phyloP scores from a whole-genome alignment of 92 coral and sea anemone species.

The Siderastrea radians region DNA sequence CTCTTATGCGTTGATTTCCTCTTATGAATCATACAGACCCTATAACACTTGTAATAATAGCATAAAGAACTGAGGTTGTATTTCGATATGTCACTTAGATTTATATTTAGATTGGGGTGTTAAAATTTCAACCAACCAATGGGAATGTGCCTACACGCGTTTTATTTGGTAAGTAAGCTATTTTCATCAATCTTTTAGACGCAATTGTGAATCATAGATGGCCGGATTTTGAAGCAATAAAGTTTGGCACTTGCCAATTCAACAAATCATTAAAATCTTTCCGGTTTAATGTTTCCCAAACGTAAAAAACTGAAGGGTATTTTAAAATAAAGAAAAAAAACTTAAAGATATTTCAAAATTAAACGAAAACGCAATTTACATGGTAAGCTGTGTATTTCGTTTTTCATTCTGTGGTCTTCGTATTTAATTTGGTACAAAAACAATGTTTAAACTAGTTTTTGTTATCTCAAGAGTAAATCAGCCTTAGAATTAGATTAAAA shows the following conservation, averaged over 20 bases:
- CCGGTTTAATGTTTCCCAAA: background rate
- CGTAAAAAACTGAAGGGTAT: background rate
- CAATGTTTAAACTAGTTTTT: background rate
- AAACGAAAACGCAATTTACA: background rate
- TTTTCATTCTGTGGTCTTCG: background rate
- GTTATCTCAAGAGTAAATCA: background rate
- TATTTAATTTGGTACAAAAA: background rate
- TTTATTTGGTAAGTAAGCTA: background rate
- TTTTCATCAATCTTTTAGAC: background rate
- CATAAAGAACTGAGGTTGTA: background rate
- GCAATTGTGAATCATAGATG: background rate
- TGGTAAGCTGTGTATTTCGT: background rate
- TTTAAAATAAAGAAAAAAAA: background rate
- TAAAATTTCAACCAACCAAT: slow-evolving; percentile 1
- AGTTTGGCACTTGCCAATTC: background rate
- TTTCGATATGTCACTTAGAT: background rate
- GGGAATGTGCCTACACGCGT: background rate
- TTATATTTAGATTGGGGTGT: slow-evolving; percentile 6
- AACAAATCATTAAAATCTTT: background rate
- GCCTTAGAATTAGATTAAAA: background rate
- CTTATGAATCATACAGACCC: background rate
- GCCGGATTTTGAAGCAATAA: background rate
- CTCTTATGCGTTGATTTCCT: background rate
- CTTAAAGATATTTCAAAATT: background rate
- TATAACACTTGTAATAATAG: background rate